phyloP scores from a whole-genome alignment of 2,113 vertebrate genomes.

The Bos javanicus region DNA sequence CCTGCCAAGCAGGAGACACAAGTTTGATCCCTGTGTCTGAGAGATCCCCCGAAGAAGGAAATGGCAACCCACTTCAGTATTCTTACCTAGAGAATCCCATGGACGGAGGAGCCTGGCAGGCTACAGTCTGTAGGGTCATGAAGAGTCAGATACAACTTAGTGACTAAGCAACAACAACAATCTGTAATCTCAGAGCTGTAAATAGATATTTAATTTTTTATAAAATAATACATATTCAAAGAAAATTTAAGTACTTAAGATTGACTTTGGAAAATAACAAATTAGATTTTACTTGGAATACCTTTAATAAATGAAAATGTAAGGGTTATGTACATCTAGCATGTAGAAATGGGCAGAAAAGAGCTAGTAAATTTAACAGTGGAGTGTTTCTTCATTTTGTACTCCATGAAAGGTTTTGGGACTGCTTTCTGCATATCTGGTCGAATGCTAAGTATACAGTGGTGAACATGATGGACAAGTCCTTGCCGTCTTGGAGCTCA shows the following conservation, averaged over 20 bases:
- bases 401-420: background rate
- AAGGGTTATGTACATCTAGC: background rate
- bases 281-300: background rate
- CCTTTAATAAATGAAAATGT: background rate
- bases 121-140: background rate
- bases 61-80: background rate
- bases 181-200: background rate
- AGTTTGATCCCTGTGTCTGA: background rate
- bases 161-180: background rate
- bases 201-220: background rate
- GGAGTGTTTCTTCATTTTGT: background rate
- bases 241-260: background rate
- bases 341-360: background rate
- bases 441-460: background rate
- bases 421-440: background rate
- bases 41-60: background rate
- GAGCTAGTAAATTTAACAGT: background rate
- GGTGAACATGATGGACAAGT: background rate
- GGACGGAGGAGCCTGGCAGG: background rate
- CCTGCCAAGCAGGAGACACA: background rate
- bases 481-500: background rate
- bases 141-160: background rate
- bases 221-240: background rate
- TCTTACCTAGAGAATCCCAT: background rate
- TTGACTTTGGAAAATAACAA: background rate